Conservation (phyloP, 2,797 vertebrate genomes). For the Micromesistius poutassou region DNA sequence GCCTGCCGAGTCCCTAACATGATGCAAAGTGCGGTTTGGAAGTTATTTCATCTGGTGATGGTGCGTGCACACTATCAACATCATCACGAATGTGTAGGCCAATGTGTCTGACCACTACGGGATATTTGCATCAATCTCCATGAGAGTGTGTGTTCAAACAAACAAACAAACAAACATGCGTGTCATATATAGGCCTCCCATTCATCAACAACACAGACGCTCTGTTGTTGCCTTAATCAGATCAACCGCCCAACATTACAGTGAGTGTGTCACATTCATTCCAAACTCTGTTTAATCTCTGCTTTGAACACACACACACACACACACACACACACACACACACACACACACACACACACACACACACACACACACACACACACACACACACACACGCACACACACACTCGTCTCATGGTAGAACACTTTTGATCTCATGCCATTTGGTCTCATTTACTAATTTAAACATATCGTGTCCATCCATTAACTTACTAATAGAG, state of each 20-base stretch:
- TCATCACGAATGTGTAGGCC: background rate
- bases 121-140: background rate
- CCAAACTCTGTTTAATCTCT: background rate
- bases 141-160: background rate
- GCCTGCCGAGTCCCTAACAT: background rate
- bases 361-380: no score
- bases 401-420: background rate
- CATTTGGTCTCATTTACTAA: background rate
- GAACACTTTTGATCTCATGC: background rate
- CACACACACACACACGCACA: background rate
- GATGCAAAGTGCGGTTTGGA: background rate
- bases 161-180: background rate
- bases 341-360: background rate
- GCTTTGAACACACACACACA: background rate
- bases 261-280: background rate
- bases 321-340: background rate
- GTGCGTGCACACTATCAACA: background rate
- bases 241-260: background rate
- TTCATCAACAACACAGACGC: background rate
- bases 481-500: conserved; percentile 3
- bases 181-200: background rate
- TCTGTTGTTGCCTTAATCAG: background rate
- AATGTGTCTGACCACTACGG: background rate
- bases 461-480: background rate
- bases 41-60: background rate